Conservation (phyloP, 2,888 invertebrate species). For the Bruchidius siliquastri region DNA sequence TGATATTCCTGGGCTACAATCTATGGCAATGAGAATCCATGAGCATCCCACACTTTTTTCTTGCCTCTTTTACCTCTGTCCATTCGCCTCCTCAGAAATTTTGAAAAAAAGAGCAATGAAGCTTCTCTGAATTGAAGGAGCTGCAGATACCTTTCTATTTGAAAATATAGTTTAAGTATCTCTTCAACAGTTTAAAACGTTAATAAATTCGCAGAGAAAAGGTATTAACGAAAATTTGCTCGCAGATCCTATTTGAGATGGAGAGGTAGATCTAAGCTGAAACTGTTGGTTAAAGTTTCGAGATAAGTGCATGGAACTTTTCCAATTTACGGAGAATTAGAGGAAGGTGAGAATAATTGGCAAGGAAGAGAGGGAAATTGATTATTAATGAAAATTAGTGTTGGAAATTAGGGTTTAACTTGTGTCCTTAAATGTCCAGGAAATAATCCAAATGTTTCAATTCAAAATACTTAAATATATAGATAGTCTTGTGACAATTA, state of each 20-base stretch:
- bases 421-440: background rate
- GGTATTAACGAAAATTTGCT: background rate
- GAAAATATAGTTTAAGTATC: background rate
- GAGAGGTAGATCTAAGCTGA: background rate
- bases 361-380: background rate
- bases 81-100: background rate
- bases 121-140: background rate
- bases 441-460: no score
- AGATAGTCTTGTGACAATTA: no score
- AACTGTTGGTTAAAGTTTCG: background rate
- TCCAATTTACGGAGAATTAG: background rate
- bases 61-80: background rate
- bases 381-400: background rate
- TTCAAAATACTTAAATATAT: no score
- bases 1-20: background rate
- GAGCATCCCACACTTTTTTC: background rate
- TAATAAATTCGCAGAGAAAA: background rate
- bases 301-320: background rate
- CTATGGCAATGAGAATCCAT: background rate
- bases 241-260: background rate
- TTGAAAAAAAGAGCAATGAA: background rate
- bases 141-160: background rate
- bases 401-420: background rate
- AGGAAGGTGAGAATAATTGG: background rate
- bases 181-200: background rate